Conservation (phyloP, 2,888 invertebrate species). For the Desoria tigrina region DNA sequence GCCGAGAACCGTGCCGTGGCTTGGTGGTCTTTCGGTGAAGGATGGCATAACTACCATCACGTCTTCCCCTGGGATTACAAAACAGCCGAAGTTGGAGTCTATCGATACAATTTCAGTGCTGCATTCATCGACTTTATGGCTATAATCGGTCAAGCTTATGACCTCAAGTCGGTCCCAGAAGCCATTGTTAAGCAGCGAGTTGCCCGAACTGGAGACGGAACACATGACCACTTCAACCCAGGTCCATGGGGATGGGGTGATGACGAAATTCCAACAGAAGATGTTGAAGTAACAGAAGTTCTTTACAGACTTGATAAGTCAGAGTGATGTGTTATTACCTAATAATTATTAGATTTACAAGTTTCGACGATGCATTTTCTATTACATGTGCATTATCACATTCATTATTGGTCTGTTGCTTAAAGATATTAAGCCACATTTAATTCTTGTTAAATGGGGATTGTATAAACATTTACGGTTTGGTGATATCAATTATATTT, state of each 20-base stretch:
- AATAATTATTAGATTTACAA: not conserved
- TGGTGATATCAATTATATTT: too few species aligned
- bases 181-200: constrained; percentile 56
- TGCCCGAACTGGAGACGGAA: constrained; percentile 56
- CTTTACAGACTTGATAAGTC: constrained; percentile 34
- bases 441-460: too few species aligned
- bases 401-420: too few species aligned
- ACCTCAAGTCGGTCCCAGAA: constrained; percentile 57
- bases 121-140: constrained; percentile 59
- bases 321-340: constrained; percentile 22
- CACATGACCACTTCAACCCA: constrained; percentile 33
- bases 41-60: constrained; percentile 62
- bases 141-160: constrained; percentile 58
- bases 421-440: too few species aligned
- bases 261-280: constrained; percentile 43
- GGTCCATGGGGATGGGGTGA: constrained; percentile 53
- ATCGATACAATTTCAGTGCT: constrained; percentile 58
- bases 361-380: too few species aligned
- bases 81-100: constrained; percentile 58
- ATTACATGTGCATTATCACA: too few species aligned
- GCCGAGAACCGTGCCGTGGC: constrained; percentile 49
- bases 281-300: constrained; percentile 46
- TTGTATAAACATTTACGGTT: too few species aligned
- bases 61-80: constrained; percentile 61
- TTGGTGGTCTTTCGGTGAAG: constrained; percentile 56